Percentiles rank a stretch among this genome's conserved stretches.
These are phyloP conservation scores for Petrolisthes cinctipes DNA, from an alignment of 2,888 invertebrate species.

Conservation along the genomic window DNA sequence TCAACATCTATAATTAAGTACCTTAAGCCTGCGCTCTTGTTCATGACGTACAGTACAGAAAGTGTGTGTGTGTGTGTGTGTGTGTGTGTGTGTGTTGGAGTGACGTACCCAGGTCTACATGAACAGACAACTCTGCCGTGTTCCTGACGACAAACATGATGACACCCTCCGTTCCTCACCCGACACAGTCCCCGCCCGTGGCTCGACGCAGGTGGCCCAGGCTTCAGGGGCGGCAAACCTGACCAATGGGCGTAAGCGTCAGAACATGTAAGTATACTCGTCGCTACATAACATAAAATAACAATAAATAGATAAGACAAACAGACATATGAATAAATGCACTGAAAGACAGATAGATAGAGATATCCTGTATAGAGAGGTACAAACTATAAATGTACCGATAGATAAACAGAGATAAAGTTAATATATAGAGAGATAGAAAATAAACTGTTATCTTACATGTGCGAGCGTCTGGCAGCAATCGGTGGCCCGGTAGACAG, in stretches of 20 bases:
- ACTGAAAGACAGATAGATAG: too few relatives aligned
- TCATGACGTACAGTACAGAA: too few relatives aligned
- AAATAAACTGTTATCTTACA: constrained; percentile 66
- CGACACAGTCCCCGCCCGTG: constrained; percentile 20
- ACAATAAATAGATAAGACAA: too few relatives aligned
- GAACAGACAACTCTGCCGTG: constrained; percentile 39
- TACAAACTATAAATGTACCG: too few relatives aligned
- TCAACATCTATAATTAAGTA: too few relatives aligned
- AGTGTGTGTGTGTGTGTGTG: too few relatives aligned
- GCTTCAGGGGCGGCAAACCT: constrained; percentile 27
- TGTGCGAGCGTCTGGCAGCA: constrained; percentile 45
- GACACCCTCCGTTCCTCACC: constrained; percentile 55
- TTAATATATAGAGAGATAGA: neutral
- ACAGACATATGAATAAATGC: too few relatives aligned
- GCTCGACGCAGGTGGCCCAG: neutral
- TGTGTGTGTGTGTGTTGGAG: too few relatives aligned
- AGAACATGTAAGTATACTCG: too few relatives aligned
- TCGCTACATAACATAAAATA: too few relatives aligned
- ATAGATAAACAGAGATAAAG: neutral
- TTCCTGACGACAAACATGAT: constrained; percentile 37
- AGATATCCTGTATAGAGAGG: too few relatives aligned
- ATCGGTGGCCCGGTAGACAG: constrained; percentile 35
- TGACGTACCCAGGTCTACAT: constrained; percentile 12
- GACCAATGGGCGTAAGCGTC: neutral
- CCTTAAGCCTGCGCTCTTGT: too few relatives aligned